A percentile compares a stretch with the other conserved stretches of the same genome.
Evolutionary conservation across 2,888 invertebrate genomes (phyloP).

Genomic region (Ptilodon capucinus): DNA sequence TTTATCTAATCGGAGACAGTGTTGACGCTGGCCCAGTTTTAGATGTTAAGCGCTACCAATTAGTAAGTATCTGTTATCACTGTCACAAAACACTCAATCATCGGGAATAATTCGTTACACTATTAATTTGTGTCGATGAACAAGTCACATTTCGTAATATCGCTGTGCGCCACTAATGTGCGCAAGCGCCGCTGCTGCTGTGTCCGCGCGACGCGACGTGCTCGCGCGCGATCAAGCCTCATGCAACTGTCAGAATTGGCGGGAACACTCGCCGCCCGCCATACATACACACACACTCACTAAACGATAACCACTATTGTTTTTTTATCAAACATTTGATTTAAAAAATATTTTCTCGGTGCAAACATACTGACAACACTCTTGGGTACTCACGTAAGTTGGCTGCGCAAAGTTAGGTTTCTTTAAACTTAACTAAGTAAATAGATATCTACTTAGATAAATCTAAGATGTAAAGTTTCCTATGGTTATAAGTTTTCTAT

Average conservation of each 20-base stretch:
- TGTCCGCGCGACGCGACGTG: conserved; percentile 20
- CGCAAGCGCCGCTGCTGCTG: conserved; percentile 3
- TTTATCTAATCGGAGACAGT: conserved; percentile 42
- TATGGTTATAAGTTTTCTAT: too few relatives aligned
- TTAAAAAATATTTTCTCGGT: too few relatives aligned
- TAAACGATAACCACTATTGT: too few relatives aligned
- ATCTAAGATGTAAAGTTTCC: too few relatives aligned
- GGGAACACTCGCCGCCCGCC: conserved; percentile 47
- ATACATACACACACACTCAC: too few relatives aligned
- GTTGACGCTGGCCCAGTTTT: conserved; percentile 38
- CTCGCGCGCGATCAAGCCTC: conserved; percentile 36
- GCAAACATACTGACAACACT: too few relatives aligned
- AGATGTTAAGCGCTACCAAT: conserved; percentile 28
- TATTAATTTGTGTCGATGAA: conserved; percentile 6
- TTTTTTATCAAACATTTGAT: too few relatives aligned
- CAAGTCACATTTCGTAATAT: neutral
- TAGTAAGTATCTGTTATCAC: conserved; percentile 46
- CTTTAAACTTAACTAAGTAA: too few relatives aligned
- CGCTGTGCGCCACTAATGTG: neutral
- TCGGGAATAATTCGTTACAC: conserved; percentile 35
- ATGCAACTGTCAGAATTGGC: conserved; percentile 56
- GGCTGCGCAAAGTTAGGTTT: too few relatives aligned
- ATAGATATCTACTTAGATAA: too few relatives aligned
- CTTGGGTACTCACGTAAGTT: too few relatives aligned
- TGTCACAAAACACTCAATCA: conserved; percentile 44